A percentile compares a stretch with the other conserved stretches of the same genome.
These are phyloP conservation scores for Rhinolophus ferrumequinum DNA, from an alignment of 2,113 vertebrate species.

Conservation along the genomic window DNA sequence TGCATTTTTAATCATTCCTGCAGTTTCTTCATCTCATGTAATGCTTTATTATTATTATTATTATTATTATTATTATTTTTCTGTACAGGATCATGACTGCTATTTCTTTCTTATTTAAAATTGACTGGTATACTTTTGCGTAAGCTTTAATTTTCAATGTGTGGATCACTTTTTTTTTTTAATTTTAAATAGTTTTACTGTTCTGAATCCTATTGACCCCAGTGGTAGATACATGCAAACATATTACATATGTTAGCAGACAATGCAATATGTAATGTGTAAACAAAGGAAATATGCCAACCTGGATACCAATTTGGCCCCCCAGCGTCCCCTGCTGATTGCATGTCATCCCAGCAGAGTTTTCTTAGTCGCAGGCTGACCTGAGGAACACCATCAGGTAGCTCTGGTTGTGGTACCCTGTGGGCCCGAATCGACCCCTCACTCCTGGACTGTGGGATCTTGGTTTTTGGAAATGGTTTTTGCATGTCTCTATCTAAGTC, in stretches of 20 bases:
- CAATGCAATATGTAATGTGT: background rate
- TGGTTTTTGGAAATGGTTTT: too few relatives aligned
- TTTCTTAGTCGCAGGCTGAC: constrained; percentile 6
- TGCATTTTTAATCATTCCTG: background rate
- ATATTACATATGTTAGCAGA: background rate
- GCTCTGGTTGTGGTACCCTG: background rate
- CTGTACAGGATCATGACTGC: background rate
- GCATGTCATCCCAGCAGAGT: background rate
- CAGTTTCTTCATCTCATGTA: background rate
- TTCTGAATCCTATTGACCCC: background rate
- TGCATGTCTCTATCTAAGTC: too few relatives aligned
- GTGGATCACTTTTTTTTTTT: background rate
- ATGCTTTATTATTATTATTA: background rate
- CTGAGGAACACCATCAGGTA: background rate
- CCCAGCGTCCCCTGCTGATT: background rate
- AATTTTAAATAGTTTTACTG: background rate
- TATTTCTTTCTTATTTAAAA: background rate
- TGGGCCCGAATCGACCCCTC: background rate
- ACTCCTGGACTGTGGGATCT: constrained; percentile 62
- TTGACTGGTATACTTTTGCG: background rate
- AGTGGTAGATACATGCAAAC: background rate
- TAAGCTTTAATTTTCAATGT: background rate
- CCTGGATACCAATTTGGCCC: background rate
- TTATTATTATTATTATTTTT: too few relatives aligned
- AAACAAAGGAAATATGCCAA: constrained; percentile 48